Base-by-base conservation (phyloP, 2,888 invertebrate genomes). In the Xanthia icteritia region DNA sequence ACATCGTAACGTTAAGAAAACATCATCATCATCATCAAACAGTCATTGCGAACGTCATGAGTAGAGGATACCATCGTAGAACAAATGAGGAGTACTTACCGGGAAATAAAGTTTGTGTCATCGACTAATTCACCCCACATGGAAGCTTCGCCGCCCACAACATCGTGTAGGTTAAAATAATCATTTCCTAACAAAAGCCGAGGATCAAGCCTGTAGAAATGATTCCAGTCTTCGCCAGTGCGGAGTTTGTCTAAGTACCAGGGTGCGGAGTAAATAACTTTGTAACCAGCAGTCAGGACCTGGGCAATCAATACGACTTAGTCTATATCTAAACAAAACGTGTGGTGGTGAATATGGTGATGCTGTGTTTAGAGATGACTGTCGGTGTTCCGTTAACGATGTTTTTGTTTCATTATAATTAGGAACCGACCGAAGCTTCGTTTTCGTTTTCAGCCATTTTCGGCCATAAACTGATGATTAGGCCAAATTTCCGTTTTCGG, bases 231-330 rank as follows among this genome's bases (percentile, higher is more conserved):
- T 6, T 97, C 97, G 2, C 97, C 97, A 0, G 73, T 42, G 15
- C 79, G 73, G 31, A 96, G 94, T 15, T 93, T 93, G 93, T 99
- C 98, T 69, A 99, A 95, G 93, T 99, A 99, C 99, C 99, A 99
- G 77, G 98, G 98, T 1, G 98, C 96, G 0, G 99, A 99, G 69
- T 98, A 96, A 60, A 99, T 92, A 0, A 97, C 97, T 60, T 97
- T 95, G 91, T 97, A 97, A 63, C 75, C 83, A 23, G 68, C 77
- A 17, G 13, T 1, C 61, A 83, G 72, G 56, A 79, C 75, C 77
- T 79, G 67, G 51, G 39, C 36, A 66, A 69, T 48, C 63, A 48
- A 48, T 48, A 48, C 48, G 48, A 48, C 48, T 48, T 48, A 13
- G 39, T 42, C 42, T 45, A 11, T 45, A 42, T 11, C 3, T 45